Evolutionary conservation across 2,888 invertebrate genomes (phyloP).

Genomic region (Dryadula phaetusa): DNA sequence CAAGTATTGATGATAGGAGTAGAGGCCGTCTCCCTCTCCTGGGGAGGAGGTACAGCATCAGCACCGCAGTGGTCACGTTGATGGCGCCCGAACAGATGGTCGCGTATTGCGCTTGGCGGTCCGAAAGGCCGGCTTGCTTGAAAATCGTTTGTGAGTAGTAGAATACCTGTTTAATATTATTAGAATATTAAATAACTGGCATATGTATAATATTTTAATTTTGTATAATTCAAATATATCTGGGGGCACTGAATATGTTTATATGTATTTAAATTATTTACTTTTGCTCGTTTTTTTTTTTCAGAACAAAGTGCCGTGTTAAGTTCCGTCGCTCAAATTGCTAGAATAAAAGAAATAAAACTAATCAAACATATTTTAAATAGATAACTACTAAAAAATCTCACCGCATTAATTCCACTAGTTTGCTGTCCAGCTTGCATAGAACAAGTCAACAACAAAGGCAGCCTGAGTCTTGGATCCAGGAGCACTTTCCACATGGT

Average conservation of each 20-base stretch:
- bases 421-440: constrained; percentile 95
- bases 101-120: constrained; percentile 86
- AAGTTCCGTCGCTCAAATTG: not conserved
- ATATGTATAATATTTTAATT: no score
- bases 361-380: no score
- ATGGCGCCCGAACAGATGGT: constrained; percentile 92
- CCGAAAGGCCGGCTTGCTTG: constrained; percentile 87
- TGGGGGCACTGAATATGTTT: no score
- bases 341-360: no score
- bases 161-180: constrained; percentile 86
- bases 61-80: constrained; percentile 85
- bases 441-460: constrained; percentile 90
- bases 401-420: constrained; percentile 95
- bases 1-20: constrained; percentile 85
- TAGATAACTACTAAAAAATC: not conserved
- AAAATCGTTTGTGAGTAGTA: constrained; percentile 94
- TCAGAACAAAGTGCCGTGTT: no score
- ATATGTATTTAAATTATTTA: no score
- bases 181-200: no score
- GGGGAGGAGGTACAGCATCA: constrained; percentile 88
- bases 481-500: constrained; percentile 83
- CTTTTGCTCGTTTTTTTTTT: no score
- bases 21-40: constrained; percentile 87
- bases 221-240: no score
- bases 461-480: constrained; percentile 86